These are phyloP conservation scores for Latrodectus geometricus DNA, from an alignment of 1,140 invertebrate genomes.

Conservation along the genomic window DNA sequence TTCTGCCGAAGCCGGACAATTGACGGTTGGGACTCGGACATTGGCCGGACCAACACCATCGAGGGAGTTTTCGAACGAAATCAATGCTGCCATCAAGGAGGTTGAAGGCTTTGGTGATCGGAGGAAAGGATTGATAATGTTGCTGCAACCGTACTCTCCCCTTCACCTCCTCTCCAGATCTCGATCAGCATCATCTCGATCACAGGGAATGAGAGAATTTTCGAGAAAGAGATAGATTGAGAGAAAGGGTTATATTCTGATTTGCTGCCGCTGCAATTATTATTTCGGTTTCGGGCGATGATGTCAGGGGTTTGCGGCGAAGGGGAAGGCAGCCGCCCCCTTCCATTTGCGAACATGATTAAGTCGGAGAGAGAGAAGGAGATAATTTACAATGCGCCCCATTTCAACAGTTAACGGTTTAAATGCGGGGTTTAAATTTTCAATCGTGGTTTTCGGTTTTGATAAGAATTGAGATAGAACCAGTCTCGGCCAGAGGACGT, in stretches of 20 bases:
- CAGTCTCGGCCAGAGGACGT: background rate
- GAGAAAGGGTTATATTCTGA: slow-evolving; percentile 7
- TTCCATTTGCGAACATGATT: slow-evolving; percentile 27
- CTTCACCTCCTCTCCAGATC: background rate
- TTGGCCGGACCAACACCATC: background rate
- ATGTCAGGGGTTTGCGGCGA: slow-evolving; percentile 15
- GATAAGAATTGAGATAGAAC: slow-evolving; percentile 1
- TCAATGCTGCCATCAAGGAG: slow-evolving; percentile 19
- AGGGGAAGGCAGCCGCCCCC: background rate
- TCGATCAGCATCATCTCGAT: slow-evolving; percentile 44
- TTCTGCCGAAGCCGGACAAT: slow-evolving; percentile 43
- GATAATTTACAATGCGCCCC: slow-evolving; percentile 20
- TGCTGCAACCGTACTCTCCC: background rate
- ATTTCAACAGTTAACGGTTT: slow-evolving; percentile 35
- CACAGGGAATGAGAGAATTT: background rate
- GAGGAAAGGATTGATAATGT: slow-evolving; percentile 48
- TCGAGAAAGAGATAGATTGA: background rate
- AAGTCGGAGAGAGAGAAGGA: slow-evolving; percentile 18
- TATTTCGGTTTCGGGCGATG: slow-evolving; percentile 30
- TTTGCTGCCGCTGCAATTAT: slow-evolving; percentile 47
- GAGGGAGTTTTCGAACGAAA: slow-evolving; percentile 19
- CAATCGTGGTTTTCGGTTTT: slow-evolving; percentile 4
- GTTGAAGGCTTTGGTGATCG: slow-evolving; percentile 20
- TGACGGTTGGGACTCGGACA: slow-evolving; percentile 11
- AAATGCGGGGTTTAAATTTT: slow-evolving; percentile 40